A percentile compares a stretch with the other conserved stretches of the same genome.
Conservation (phyloP, 2,888 invertebrate species). For the Phortica magna region DNA sequence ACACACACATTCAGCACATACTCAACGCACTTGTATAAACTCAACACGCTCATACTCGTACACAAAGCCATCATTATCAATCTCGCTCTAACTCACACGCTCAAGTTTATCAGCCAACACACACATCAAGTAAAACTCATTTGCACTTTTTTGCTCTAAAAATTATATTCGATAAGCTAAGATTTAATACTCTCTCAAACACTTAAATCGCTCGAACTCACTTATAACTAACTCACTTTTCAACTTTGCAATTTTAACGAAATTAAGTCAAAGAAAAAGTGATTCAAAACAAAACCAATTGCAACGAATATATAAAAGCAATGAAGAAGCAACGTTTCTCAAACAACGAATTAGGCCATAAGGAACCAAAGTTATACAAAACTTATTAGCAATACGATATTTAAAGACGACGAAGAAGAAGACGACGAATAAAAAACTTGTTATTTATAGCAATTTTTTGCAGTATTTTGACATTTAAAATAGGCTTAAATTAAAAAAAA, state of each 20-base stretch:
- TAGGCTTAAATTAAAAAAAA: neutral
- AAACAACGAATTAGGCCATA: conserved; percentile 79
- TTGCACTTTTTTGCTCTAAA: neutral
- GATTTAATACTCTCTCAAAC: conserved; percentile 46
- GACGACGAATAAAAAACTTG: conserved; percentile 31
- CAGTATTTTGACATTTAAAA: conserved; percentile 28
- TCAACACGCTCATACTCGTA: neutral
- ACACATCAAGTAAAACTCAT: neutral
- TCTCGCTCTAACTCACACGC: neutral
- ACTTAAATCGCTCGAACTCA: conserved; percentile 44
- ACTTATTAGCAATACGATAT: conserved; percentile 40
- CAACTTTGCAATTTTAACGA: conserved; percentile 41
- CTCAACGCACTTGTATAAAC: conserved; percentile 16
- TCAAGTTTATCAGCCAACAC: neutral
- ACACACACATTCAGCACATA: neutral
- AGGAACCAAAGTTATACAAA: conserved; percentile 56
- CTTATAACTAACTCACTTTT: conserved; percentile 35
- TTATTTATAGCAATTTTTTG: conserved; percentile 33
- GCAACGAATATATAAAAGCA: conserved; percentile 76
- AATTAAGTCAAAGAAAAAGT: conserved; percentile 62
- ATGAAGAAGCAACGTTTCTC: conserved; percentile 78
- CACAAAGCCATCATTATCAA: neutral
- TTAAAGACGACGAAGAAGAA: conserved; percentile 46
- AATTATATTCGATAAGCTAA: neutral
- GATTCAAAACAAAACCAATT: conserved; percentile 67